Evolutionary conservation across 2,888 invertebrate species (phyloP).

Genomic region (Conomelus anceps): DNA sequence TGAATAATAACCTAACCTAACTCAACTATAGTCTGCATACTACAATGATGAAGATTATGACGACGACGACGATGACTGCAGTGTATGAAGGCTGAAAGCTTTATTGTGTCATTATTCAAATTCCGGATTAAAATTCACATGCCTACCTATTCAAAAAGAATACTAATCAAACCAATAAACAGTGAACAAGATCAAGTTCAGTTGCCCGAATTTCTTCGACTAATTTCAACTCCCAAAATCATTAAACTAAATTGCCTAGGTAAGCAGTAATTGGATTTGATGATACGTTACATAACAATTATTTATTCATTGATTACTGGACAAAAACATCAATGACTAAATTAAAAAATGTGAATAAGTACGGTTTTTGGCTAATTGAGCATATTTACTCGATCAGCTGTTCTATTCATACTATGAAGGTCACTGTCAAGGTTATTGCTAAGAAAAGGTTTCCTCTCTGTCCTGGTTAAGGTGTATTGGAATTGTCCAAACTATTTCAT

Average conservation of each 20-base stretch:
- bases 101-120: background rate
- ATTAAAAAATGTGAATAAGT: background rate
- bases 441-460: background rate
- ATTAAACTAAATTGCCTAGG: background rate
- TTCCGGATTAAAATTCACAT: background rate
- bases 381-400: background rate
- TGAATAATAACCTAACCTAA: background rate
- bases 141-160: background rate
- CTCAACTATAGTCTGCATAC: background rate
- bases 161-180: background rate
- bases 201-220: too few relatives aligned
- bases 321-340: background rate
- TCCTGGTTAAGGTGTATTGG: too few relatives aligned
- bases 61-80: background rate
- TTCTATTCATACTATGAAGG: background rate
- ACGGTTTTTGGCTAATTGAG: background rate
- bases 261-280: background rate
- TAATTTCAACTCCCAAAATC: background rate
- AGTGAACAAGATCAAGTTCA: background rate
- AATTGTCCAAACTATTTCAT: too few relatives aligned
- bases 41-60: too few relatives aligned
- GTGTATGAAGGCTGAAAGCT: background rate
- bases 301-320: background rate
- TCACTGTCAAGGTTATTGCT: background rate
- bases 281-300: background rate